These are phyloP conservation scores for Oedothorax gibbosus DNA, from an alignment of 1,140 invertebrate genomes.

Conservation along the genomic window DNA sequence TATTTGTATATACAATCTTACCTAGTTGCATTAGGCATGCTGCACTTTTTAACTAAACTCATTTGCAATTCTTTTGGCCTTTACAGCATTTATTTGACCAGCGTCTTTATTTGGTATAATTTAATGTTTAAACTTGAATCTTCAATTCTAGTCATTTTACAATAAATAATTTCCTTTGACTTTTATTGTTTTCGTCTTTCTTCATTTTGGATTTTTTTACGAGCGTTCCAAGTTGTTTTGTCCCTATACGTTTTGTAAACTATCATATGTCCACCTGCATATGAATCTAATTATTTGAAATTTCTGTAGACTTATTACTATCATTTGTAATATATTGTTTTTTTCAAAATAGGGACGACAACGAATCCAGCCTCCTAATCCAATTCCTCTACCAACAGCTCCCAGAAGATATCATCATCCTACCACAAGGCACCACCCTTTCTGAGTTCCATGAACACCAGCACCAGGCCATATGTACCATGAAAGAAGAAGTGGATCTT, in stretches of 20 bases:
- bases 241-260: too few relatives aligned
- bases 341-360: conserved; percentile 20
- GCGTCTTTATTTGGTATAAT: not conserved
- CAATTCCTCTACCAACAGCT: conserved; percentile 9
- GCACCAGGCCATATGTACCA: not conserved
- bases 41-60: too few relatives aligned
- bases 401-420: conserved; percentile 16
- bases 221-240: too few relatives aligned
- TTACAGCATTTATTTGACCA: too few relatives aligned
- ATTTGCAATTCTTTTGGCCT: too few relatives aligned
- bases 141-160: not conserved
- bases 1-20: too few relatives aligned
- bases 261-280: not conserved
- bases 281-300: not conserved
- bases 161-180: not conserved
- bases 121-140: not conserved
- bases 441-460: not conserved
- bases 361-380: not conserved
- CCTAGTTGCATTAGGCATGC: too few relatives aligned
- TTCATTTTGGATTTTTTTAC: too few relatives aligned
- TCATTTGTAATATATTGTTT: not conserved
- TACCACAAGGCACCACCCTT: not conserved
- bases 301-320: not conserved
- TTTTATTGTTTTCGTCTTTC: not conserved
- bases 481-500: conserved; percentile 48